A percentile compares a stretch with the other conserved stretches of the same genome.
phyloP scores from a whole-genome alignment of 2,797 vertebrate species.

The Poecile montanus region DNA sequence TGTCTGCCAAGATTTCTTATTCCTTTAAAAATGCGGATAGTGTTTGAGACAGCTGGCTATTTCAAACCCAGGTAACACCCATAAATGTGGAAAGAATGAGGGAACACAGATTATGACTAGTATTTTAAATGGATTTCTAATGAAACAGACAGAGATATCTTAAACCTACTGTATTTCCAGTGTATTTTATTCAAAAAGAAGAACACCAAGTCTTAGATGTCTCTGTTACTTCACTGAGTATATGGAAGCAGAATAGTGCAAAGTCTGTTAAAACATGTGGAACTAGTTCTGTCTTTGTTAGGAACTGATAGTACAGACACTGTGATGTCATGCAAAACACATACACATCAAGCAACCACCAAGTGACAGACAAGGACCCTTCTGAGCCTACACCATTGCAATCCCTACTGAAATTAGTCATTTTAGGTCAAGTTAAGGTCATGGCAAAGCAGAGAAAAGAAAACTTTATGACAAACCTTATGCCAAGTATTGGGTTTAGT shows the following conservation, averaged over 20 bases:
- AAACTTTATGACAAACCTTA: background rate
- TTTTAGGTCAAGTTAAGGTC: slow-evolving; percentile 41
- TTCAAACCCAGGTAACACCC: slow-evolving; percentile 60
- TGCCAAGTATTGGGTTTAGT: background rate
- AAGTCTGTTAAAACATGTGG: background rate
- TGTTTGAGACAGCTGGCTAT: slow-evolving; percentile 63
- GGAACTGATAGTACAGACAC: background rate
- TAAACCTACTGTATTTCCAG: background rate
- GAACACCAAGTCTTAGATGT: background rate
- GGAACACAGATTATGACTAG: slow-evolving; percentile 54
- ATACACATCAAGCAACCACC: background rate
- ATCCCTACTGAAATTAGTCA: background rate
- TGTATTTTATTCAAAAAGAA: background rate
- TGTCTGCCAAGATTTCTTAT: slow-evolving; percentile 69
- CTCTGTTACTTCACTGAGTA: background rate
- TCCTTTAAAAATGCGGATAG: slow-evolving; percentile 50
- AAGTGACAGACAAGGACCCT: background rate
- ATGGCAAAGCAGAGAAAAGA: background rate
- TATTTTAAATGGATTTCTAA: slow-evolving; percentile 46
- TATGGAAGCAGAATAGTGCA: background rate
- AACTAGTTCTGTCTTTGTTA: background rate
- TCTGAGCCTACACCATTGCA: background rate
- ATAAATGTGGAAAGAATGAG: slow-evolving; percentile 66
- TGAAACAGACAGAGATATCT: slow-evolving; percentile 5
- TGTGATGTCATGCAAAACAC: background rate